These are phyloP conservation scores for Octonoba sinensis DNA, from an alignment of 2,888 invertebrate genomes.

Conservation along the genomic window DNA sequence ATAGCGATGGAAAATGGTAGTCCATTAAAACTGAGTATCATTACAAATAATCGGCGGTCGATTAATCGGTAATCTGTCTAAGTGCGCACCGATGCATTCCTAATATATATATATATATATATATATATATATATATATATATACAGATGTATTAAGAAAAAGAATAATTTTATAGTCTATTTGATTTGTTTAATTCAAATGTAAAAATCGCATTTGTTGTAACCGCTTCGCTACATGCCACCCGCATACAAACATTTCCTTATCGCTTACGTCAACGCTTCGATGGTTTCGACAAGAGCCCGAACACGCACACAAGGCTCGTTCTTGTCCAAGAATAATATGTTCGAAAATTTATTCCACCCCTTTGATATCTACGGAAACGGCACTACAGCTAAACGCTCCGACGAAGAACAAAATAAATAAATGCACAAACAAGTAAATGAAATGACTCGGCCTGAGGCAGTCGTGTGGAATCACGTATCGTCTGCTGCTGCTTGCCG, in stretches of 20 bases:
- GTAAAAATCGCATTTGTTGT: too few relatives aligned
- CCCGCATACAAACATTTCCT: too few relatives aligned
- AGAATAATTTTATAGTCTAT: too few relatives aligned
- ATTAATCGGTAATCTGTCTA: too few relatives aligned
- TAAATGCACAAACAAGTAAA: constrained; percentile 2
- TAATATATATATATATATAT: constrained; percentile 9
- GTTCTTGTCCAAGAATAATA: constrained; percentile 52
- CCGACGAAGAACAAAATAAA: constrained; percentile 18
- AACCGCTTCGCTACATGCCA: too few relatives aligned
- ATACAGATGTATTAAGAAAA: neutral
- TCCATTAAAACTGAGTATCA: too few relatives aligned
- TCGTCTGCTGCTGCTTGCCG: constrained; percentile 40
- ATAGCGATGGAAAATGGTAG: too few relatives aligned
- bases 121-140: constrained; percentile 9
- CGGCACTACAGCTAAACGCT: constrained; percentile 57
- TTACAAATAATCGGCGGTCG: too few relatives aligned
- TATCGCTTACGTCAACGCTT: constrained; percentile 10
- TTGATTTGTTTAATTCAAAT: too few relatives aligned
- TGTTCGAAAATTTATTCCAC: constrained; percentile 52
- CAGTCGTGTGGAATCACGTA: constrained; percentile 40
- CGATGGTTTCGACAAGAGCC: constrained; percentile 4
- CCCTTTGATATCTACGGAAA: constrained; percentile 58
- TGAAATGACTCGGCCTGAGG: neutral
- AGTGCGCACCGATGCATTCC: neutral
- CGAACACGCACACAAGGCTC: constrained; percentile 17